These are phyloP conservation scores for Microhierax caerulescens DNA, from an alignment of 2,797 vertebrate species.

Conservation along the genomic window DNA sequence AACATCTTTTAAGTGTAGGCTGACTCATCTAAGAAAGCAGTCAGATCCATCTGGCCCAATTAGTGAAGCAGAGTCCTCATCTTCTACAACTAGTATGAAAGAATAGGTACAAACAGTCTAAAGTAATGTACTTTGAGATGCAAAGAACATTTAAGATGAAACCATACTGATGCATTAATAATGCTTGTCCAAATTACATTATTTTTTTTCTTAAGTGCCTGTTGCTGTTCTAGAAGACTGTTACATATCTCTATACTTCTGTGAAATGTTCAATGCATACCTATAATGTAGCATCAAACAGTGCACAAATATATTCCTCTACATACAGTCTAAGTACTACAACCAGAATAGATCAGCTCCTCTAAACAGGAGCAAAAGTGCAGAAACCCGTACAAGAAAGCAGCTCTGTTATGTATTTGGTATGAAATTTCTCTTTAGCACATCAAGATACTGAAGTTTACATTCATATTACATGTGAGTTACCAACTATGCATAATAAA, in stretches of 20 bases:
- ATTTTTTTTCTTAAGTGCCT: neutral
- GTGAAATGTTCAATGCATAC: neutral
- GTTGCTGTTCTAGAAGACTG: neutral
- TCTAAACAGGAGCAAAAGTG: neutral
- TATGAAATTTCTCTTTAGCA: neutral
- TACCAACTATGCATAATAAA: neutral
- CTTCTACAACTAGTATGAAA: neutral
- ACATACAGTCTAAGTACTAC: neutral
- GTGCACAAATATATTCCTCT: neutral
- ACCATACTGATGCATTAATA: neutral
- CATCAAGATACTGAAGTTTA: neutral
- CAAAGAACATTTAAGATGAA: neutral
- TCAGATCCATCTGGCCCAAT: constrained; percentile 14
- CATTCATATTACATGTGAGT: neutral
- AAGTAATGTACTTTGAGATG: neutral
- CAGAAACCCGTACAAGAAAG: neutral
- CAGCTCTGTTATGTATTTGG: neutral
- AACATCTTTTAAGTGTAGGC: neutral
- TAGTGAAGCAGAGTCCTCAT: neutral
- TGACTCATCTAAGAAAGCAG: constrained; percentile 31
- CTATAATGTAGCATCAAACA: neutral
- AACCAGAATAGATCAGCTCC: neutral
- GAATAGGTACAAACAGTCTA: neutral
- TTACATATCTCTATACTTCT: neutral
- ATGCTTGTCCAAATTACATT: neutral